phyloP scores from a whole-genome alignment of 2,113 vertebrate species.

The Triplophysa dalaica region DNA sequence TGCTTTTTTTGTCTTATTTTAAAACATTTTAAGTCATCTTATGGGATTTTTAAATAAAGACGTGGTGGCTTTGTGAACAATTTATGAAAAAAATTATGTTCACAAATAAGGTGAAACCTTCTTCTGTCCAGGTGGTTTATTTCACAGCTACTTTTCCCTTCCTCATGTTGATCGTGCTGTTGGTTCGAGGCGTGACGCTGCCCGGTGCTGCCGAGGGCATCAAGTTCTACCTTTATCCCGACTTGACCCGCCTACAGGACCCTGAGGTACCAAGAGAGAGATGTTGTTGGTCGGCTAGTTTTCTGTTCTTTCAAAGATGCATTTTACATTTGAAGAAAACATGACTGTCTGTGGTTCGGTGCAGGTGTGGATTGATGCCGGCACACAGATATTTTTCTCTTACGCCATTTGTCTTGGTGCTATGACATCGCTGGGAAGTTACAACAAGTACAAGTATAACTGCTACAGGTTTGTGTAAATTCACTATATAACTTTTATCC shows the following conservation, averaged over 20 bases:
- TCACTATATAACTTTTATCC: too few relatives aligned
- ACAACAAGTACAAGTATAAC: constrained; percentile 99
- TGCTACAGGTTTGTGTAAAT: constrained; percentile 83
- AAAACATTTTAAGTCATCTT: too few relatives aligned
- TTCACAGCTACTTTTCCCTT: constrained; percentile 97
- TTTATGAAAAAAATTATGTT: neutral
- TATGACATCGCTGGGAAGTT: constrained; percentile 98
- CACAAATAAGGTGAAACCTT: neutral
- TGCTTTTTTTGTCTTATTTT: too few relatives aligned
- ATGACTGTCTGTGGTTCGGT: neutral
- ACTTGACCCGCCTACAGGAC: constrained; percentile 87
- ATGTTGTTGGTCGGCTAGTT: neutral
- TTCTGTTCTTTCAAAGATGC: too few relatives aligned
- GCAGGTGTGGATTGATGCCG: constrained; percentile 98
- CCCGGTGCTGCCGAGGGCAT: constrained; percentile 95
- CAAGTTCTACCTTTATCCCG: constrained; percentile 96
- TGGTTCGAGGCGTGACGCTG: constrained; percentile 93
- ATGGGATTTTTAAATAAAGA: too few relatives aligned
- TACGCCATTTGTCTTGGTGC: constrained; percentile 98
- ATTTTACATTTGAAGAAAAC: too few relatives aligned
- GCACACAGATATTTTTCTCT: constrained; percentile 99
- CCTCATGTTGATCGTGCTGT: constrained; percentile 92
- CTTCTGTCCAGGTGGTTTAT: constrained; percentile 81
- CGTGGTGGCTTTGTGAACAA: too few relatives aligned
- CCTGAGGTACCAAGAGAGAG: constrained; percentile 80